Percentiles rank a stretch among this genome's conserved stretches.
phyloP scores from a whole-genome alignment of 64 coral and sea anemone species.

The Stylophora pistillata region DNA sequence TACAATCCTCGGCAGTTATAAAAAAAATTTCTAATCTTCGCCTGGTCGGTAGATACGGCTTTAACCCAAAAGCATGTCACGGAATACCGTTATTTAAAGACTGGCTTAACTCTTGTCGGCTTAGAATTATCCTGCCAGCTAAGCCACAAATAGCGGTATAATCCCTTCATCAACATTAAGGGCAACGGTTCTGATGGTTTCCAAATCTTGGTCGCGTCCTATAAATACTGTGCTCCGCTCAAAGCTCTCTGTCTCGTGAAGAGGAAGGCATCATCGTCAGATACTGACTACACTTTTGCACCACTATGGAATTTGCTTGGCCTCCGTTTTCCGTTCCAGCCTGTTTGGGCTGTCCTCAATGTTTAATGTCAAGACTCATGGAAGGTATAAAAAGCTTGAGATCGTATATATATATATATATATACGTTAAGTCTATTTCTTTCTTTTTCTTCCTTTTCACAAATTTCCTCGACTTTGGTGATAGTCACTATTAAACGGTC shows the following conservation, averaged over 20 bases:
- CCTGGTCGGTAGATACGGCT: conserved; percentile 6
- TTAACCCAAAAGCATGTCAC: conserved; percentile 26
- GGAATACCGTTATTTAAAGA: conserved; percentile 42
- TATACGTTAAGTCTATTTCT: too few relatives aligned
- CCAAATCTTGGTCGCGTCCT: neutral
- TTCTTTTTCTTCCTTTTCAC: too few relatives aligned
- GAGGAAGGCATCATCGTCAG: neutral
- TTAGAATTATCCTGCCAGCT: conserved; percentile 49
- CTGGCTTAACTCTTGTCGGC: conserved; percentile 27
- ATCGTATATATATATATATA: too few relatives aligned
- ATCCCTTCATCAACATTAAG: conserved; percentile 3
- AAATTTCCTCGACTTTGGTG: too few relatives aligned
- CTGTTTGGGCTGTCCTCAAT: conserved; percentile 18
- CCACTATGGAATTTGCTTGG: conserved; percentile 23
- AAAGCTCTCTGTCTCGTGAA: neutral
- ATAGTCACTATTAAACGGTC: too few relatives aligned
- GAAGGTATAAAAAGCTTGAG: neutral
- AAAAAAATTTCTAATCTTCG: neutral
- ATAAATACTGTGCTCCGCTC: neutral
- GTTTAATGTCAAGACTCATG: conserved; percentile 23
- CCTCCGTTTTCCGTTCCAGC: neutral
- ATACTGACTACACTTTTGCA: neutral
- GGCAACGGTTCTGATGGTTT: neutral
- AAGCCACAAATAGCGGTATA: conserved; percentile 49
- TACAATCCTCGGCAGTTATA: neutral